Percentiles rank a stretch among this genome's conserved stretches.
Conservation (phyloP, 2,888 invertebrate genomes). For the Hydraecia micacea region DNA sequence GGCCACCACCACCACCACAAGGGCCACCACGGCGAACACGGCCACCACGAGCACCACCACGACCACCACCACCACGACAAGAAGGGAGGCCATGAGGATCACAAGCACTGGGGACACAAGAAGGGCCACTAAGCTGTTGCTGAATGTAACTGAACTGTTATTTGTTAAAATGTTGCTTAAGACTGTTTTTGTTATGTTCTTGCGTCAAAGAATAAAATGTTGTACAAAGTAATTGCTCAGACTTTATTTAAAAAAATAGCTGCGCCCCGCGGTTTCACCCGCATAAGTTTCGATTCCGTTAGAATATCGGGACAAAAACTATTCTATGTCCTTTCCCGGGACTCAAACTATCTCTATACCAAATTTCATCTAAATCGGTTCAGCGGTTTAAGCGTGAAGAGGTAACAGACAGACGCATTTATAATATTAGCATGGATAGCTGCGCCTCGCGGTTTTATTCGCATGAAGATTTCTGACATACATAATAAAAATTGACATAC, state of each 20-base stretch:
- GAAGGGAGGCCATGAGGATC: conserved; percentile 94
- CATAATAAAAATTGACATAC: not conserved
- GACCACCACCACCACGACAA: conserved; percentile 93
- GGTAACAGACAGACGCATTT: no score
- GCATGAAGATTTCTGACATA: not conserved
- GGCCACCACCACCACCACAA: conserved; percentile 94
- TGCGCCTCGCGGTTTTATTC: not conserved
- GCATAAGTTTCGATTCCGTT: no score
- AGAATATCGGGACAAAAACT: no score
- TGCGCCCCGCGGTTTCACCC: not conserved
- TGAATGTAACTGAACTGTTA: conserved; percentile 58
- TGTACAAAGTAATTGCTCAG: conserved; percentile 23
- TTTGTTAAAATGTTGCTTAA: conserved; percentile 71
- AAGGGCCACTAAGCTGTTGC: conserved; percentile 78
- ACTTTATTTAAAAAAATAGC: no score
- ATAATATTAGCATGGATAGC: no score
- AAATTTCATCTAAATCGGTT: no score
- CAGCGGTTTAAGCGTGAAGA: no score
- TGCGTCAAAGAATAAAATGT: conserved; percentile 62
- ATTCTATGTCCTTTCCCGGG: no score
- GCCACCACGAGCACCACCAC: conserved; percentile 93
- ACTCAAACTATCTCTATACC: no score
- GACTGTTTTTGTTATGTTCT: conserved; percentile 72
- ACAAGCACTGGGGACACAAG: conserved; percentile 93
- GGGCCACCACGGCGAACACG: conserved; percentile 94